A percentile compares a stretch with the other conserved stretches of the same genome.
These are phyloP conservation scores for Syngnathus rostellatus DNA, from an alignment of 2,797 vertebrate species.

Conservation along the genomic window DNA sequence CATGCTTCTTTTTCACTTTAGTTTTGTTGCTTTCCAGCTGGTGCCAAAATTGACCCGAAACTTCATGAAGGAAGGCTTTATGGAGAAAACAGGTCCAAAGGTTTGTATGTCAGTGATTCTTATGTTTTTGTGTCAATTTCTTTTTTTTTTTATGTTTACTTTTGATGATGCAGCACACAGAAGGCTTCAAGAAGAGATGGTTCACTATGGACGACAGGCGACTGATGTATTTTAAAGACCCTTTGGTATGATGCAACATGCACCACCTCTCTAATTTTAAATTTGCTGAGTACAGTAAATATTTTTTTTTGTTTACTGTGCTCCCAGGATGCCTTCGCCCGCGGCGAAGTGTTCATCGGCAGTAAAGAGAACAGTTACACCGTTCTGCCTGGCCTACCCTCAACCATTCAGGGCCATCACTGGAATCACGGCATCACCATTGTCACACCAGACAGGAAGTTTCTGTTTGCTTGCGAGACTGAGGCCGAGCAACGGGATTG, in stretches of 20 bases:
- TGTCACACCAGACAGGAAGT: constrained; percentile 87
- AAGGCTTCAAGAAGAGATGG: constrained; percentile 96
- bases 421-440: constrained; percentile 94
- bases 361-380: constrained; percentile 92
- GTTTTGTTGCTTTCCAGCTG: constrained; percentile 63
- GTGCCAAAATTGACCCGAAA: constrained; percentile 95
- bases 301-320: neutral
- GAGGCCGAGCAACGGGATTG: constrained; percentile 86
- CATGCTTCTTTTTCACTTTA: neutral
- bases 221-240: constrained; percentile 98
- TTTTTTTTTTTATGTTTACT: neutral
- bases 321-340: constrained; percentile 85
- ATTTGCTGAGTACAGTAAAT: neutral
- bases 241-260: constrained; percentile 75
- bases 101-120: constrained; percentile 53
- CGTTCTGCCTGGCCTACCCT: constrained; percentile 82
- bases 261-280: neutral
- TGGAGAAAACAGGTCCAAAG: constrained; percentile 98
- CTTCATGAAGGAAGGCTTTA: constrained; percentile 94
- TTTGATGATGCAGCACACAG: constrained; percentile 77
- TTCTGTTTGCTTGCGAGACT: constrained; percentile 91
- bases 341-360: constrained; percentile 95
- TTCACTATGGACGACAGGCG: constrained; percentile 96
- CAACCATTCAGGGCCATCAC: constrained; percentile 82
- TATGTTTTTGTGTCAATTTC: too few relatives aligned